Base-by-base conservation (phyloP, 2,797 vertebrate genomes). In the Acropternis orthonyx region DNA sequence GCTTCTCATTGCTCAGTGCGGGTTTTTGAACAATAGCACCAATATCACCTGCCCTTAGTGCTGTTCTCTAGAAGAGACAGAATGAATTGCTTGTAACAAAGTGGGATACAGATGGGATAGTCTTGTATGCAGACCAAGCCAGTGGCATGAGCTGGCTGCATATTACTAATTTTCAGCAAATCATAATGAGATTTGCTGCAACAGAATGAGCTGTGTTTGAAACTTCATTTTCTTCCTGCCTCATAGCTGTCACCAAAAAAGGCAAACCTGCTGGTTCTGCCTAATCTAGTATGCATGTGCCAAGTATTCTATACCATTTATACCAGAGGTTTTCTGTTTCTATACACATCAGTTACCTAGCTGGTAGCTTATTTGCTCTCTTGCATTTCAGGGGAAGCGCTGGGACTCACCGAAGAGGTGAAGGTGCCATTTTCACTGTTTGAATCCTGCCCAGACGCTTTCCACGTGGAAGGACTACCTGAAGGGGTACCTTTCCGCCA, bases 401-500 rank as follows among this genome's bases (percentile, higher is more conserved):
- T 98, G 30, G 98, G 98, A n/a, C 93, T 97, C 84, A 96, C 95
- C 5, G 97, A 97, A 67, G 97, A 98, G 1, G 98, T 98, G 92
- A 98, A 97, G 71, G 98, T 98, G 36, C 98, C 98, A 0, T 98
- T 98, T 75, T 96, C 97, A 0, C 56, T 98, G 12, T 98, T 98
- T 22, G 98, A 98, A 69, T 98, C 98, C 65, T 98, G 91, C 86
- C 98, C 98, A 0, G 97, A 98, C 28, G 97, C 95, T 84, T 98
- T 98, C 78, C 97, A 96, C 0, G 98, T 98, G 44, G 98, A 98
- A 89, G 98, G 98, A 30, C 83, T 98, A 5, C 98, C 98, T 0
- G 98, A 98, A n/a, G 98, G 98, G 1, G 98, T 98, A 61, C 98
- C 98, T 0, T 98, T 98, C 91, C 97, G 98, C 15, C 96, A 98